Percentiles rank a stretch among this genome's conserved stretches.
phyloP scores from a whole-genome alignment of 1,140 invertebrate species.

The Pentalonia nigronervosa region DNA sequence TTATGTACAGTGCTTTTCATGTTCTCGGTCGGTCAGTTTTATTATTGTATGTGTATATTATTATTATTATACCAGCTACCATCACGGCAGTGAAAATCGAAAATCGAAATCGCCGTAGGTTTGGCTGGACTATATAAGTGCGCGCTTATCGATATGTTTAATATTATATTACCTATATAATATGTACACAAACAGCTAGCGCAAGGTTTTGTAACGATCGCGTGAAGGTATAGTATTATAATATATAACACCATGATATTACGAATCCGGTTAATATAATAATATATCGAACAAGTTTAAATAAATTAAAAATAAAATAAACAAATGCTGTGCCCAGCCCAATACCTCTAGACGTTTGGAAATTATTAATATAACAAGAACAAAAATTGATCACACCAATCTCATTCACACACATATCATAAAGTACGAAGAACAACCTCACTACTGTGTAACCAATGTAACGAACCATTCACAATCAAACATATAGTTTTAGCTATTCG shows the following conservation, averaged over 20 bases:
- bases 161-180: not conserved
- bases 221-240: not conserved
- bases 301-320: no score
- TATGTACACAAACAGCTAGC: no score
- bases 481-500: no score
- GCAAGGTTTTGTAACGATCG: not conserved
- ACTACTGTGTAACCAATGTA: no score
- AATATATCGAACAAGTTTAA: not conserved
- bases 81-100: not conserved
- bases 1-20: not conserved
- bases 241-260: not conserved
- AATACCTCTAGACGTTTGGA: no score
- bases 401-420: no score
- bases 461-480: no score
- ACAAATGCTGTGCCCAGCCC: no score
- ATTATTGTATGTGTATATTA: not conserved
- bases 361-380: no score
- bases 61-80: not conserved
- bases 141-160: not conserved
- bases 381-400: no score
- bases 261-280: not conserved
- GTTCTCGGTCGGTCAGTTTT: not conserved
- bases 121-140: not conserved
- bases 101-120: not conserved
- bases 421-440: no score